phyloP scores from a whole-genome alignment of 2,113 vertebrate species.

The Cervus canadensis region DNA sequence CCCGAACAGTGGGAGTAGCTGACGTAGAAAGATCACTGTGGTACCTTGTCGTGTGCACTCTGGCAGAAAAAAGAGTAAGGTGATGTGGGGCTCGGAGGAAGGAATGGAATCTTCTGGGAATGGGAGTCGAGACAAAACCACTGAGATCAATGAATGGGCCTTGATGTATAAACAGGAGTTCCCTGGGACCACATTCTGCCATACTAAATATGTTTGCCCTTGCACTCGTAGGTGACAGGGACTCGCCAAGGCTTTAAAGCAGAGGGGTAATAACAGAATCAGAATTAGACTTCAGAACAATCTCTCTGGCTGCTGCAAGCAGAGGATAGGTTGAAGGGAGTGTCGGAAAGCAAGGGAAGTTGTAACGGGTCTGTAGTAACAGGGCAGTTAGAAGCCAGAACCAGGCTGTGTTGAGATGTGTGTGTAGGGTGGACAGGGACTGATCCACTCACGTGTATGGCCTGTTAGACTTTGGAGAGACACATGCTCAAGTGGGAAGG shows the following conservation, averaged over 20 bases:
- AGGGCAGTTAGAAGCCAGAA: neutral
- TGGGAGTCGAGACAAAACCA: neutral
- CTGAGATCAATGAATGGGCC: neutral
- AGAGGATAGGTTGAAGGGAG: neutral
- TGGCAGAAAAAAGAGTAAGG: neutral
- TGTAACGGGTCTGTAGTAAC: neutral
- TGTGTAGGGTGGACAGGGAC: neutral
- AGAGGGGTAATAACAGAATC: neutral
- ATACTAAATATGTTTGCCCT: neutral
- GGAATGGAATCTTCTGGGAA: neutral
- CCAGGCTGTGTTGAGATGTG: neutral
- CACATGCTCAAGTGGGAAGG: neutral
- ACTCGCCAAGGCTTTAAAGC: neutral
- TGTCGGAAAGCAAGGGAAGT: rapidly evolving
- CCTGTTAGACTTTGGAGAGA: neutral
- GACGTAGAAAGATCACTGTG: neutral
- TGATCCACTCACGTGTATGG: no score
- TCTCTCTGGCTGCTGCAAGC: neutral
- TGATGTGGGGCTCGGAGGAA: neutral
- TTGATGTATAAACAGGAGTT: neutral
- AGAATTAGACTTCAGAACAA: neutral
- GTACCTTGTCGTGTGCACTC: rapidly evolving
- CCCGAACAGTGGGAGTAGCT: neutral
- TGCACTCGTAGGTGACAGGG: neutral
- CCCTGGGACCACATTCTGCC: neutral